phyloP scores from a whole-genome alignment of 1,140 invertebrate species.

The Philopotamus ludificatus region DNA sequence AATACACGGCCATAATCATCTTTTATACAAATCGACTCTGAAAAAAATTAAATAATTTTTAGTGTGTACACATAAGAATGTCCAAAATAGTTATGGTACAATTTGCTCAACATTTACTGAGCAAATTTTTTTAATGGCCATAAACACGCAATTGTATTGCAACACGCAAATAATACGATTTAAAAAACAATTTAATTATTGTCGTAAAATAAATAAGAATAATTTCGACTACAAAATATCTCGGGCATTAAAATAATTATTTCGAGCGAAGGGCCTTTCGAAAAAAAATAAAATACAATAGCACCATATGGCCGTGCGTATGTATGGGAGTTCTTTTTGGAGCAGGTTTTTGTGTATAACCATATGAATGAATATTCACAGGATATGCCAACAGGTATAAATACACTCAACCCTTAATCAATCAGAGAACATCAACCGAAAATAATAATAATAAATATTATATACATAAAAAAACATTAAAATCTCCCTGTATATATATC shows the following conservation, averaged over 20 bases:
- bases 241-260: neutral
- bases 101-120: too few relatives aligned
- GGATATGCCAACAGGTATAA: conserved; percentile 1
- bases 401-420: neutral
- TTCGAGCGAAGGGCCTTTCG: neutral
- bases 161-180: too few relatives aligned
- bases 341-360: conserved; percentile 5
- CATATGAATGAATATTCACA: neutral
- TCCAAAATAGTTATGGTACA: too few relatives aligned
- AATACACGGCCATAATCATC: too few relatives aligned
- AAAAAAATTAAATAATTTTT: too few relatives aligned
- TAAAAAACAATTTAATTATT: neutral
- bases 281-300: conserved; percentile 1
- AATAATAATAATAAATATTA: too few relatives aligned
- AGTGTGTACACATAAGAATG: too few relatives aligned
- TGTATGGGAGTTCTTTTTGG: neutral
- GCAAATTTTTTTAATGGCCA: too few relatives aligned
- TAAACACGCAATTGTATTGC: neutral
- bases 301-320: conserved; percentile 5
- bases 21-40: too few relatives aligned
- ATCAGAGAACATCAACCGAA: neutral
- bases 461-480: neutral
- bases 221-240: neutral
- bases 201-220: neutral
- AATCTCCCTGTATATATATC: too few relatives aligned